phyloP scores from a whole-genome alignment of 2,888 invertebrate genomes.

The Neoitamus cyanurus region DNA sequence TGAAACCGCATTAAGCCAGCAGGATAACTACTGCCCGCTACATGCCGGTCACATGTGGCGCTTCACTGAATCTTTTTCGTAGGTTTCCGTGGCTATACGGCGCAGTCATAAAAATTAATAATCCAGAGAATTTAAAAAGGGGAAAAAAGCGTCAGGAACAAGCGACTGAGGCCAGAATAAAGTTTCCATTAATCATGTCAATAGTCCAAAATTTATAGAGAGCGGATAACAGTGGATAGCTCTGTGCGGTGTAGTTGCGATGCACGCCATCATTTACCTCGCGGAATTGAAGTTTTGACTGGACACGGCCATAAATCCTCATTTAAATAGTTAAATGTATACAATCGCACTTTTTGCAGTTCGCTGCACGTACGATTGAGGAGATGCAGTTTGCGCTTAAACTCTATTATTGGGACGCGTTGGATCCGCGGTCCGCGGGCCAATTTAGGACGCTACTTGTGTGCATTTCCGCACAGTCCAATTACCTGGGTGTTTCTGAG shows the following conservation, averaged over 20 bases:
- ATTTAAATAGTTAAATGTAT: conserved; percentile 36
- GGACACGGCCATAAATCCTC: conserved; percentile 26
- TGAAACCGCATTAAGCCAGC: conserved; percentile 17
- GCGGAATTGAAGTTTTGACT: conserved; percentile 35
- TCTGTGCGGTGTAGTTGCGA: background rate
- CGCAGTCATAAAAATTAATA: conserved; percentile 45
- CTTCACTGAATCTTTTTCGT: conserved; percentile 41
- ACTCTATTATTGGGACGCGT: background rate
- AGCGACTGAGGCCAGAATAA: conserved; percentile 34
- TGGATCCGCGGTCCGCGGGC: background rate
- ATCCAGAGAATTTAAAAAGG: conserved; percentile 35
- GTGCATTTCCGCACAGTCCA: background rate
- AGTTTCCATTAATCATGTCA: conserved; percentile 50
- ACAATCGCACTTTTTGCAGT: conserved; percentile 32
- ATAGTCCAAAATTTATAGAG: conserved; percentile 40
- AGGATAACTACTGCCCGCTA: background rate
- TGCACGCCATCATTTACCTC: conserved; percentile 23
- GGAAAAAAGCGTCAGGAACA: conserved; percentile 25
- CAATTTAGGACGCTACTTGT: background rate
- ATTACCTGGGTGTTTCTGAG: background rate
- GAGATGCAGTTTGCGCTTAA: background rate
- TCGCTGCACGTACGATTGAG: background rate
- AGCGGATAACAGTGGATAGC: conserved; percentile 19
- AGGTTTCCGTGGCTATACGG: conserved; percentile 2
- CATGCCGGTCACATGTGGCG: conserved; percentile 32